phyloP scores from a whole-genome alignment of 1,140 invertebrate genomes.

The Aricia agestis region DNA sequence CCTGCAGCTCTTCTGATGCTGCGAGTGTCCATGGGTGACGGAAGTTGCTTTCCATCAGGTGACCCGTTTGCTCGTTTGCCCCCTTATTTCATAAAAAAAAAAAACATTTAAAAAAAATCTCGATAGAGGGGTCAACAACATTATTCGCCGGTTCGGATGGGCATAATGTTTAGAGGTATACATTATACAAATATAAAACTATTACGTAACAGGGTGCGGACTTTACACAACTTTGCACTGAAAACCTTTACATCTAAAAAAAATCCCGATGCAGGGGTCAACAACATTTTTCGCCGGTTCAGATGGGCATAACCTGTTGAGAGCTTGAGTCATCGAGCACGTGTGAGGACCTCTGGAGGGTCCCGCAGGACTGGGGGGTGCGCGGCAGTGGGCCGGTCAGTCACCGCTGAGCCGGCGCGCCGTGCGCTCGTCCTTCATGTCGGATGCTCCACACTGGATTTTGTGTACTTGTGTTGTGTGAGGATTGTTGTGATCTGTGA shows the following conservation, averaged over 20 bases:
- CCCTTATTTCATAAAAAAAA: too few relatives aligned
- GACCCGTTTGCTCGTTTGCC: too few relatives aligned
- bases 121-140: too few relatives aligned
- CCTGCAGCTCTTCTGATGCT: too few relatives aligned
- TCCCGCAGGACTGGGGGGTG: slow-evolving; percentile 68
- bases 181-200: too few relatives aligned
- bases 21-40: too few relatives aligned
- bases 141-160: too few relatives aligned
- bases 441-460: slow-evolving; percentile 20
- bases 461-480: slow-evolving; percentile 48
- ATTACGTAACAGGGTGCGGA: too few relatives aligned
- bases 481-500: slow-evolving; percentile 34
- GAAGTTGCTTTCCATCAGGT: too few relatives aligned
- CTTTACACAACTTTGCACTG: too few relatives aligned
- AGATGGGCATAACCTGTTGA: slow-evolving; percentile 44
- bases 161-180: too few relatives aligned
- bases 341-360: slow-evolving; percentile 59
- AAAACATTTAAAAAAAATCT: too few relatives aligned
- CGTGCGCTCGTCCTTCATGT: slow-evolving; percentile 49
- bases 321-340: slow-evolving; percentile 43
- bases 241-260: not conserved
- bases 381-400: slow-evolving; percentile 71
- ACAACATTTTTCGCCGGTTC: slow-evolving; percentile 32
- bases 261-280: slow-evolving; percentile 29
- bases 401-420: slow-evolving; percentile 67